Conservation (phyloP, 2,113 vertebrate genomes). For the Indicator maculatus region DNA sequence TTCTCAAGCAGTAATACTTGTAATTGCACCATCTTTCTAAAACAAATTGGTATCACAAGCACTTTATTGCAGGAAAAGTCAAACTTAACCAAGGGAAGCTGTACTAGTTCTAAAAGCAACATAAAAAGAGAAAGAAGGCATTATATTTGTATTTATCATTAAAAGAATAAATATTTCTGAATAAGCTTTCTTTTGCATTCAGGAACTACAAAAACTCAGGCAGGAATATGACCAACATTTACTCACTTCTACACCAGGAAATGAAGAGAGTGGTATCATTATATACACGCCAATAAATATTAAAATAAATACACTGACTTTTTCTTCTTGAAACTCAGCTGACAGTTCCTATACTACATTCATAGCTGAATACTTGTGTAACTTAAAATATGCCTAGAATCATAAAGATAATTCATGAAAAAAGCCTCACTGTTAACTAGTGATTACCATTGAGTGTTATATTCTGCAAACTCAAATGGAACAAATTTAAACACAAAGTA, state of each 20-base stretch:
- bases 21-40: constrained; percentile 91
- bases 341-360: neutral
- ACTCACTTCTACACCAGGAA: neutral
- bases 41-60: constrained; percentile 90
- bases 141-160: neutral
- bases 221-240: neutral
- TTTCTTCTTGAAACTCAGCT: neutral
- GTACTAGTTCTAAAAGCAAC: constrained; percentile 85
- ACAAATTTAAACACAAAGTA: neutral
- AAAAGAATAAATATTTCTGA: neutral
- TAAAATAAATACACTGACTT: neutral
- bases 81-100: constrained; percentile 94
- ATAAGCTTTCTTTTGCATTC: neutral
- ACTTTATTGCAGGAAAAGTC: constrained; percentile 98
- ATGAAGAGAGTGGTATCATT: neutral
- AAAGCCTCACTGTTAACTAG: neutral
- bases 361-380: neutral
- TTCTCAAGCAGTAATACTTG: constrained; percentile 92
- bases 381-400: neutral
- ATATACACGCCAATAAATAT: neutral
- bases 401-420: neutral
- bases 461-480: neutral
- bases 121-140: neutral
- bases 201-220: neutral
- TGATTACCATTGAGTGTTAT: neutral